phyloP scores from a whole-genome alignment of 92 coral and sea anemone species.

The Scolanthus callimorphus region DNA sequence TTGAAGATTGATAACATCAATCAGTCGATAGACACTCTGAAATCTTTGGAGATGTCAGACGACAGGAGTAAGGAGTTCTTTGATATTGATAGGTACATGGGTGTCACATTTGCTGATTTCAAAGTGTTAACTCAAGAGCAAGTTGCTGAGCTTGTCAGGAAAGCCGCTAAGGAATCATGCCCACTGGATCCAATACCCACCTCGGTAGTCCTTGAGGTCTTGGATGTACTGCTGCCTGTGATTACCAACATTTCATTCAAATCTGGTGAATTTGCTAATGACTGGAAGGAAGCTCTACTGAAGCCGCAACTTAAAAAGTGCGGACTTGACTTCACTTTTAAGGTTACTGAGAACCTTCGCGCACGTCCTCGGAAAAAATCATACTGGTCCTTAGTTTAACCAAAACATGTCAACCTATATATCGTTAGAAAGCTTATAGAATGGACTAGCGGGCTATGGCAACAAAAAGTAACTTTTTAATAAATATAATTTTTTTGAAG shows the following conservation, averaged over 20 bases:
- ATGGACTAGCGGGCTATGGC: no score
- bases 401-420: no score
- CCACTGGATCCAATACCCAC: slow-evolving; percentile 35
- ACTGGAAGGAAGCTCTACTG: slow-evolving; percentile 40
- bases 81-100: slow-evolving; percentile 16
- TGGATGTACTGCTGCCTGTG: slow-evolving; percentile 36
- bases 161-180: slow-evolving; percentile 29
- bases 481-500: no score
- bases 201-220: slow-evolving; percentile 28
- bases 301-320: slow-evolving; percentile 35
- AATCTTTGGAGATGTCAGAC: slow-evolving; percentile 9
- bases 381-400: no score
- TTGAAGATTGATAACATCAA: slow-evolving; percentile 31
- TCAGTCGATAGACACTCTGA: slow-evolving; percentile 19
- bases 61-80: slow-evolving; percentile 10
- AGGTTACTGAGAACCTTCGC: slow-evolving; percentile 7
- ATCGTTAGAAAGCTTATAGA: no score
- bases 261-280: slow-evolving; percentile 38
- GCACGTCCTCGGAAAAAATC: no score
- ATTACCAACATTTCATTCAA: slow-evolving; percentile 55
- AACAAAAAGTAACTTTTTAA: no score
- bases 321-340: slow-evolving; percentile 35
- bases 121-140: slow-evolving; percentile 20
- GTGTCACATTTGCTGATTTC: slow-evolving; percentile 21
- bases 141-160: slow-evolving; percentile 18